Percentiles rank a stretch among this genome's conserved stretches.
These are phyloP conservation scores for Luscinia luscinia DNA, from an alignment of 2,797 vertebrate species.

Conservation along the genomic window DNA sequence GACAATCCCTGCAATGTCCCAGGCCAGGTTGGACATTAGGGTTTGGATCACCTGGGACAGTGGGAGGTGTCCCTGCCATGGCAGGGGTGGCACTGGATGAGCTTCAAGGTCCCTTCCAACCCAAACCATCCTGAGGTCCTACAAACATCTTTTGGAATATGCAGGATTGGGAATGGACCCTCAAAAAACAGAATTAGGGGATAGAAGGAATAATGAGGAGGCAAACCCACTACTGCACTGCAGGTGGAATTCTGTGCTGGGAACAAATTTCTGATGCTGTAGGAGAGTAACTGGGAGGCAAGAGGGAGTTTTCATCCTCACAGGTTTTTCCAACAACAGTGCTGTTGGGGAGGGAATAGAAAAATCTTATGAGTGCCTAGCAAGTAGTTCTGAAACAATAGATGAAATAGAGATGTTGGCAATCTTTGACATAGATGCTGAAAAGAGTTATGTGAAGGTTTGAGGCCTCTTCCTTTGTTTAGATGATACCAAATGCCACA, in stretches of 20 bases:
- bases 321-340: fast-evolving
- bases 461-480: too few relatives aligned
- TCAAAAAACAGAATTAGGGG: neutral
- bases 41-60: fast-evolving
- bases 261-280: neutral
- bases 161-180: neutral
- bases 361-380: too few relatives aligned
- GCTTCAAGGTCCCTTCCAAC: fast-evolving
- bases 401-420: too few relatives aligned
- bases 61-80: neutral
- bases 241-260: neutral
- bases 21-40: neutral
- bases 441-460: too few relatives aligned
- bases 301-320: fast-evolving
- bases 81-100: fast-evolving
- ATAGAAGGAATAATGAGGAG: neutral
- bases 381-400: too few relatives aligned
- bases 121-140: neutral
- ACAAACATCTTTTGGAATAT: neutral
- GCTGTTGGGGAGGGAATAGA: too few relatives aligned
- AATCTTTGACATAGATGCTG: too few relatives aligned
- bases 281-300: neutral
- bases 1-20: neutral
- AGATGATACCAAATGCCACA: too few relatives aligned
- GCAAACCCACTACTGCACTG: neutral